phyloP scores from a whole-genome alignment of 2,113 vertebrate species.

The Mormyrus iriodes region DNA sequence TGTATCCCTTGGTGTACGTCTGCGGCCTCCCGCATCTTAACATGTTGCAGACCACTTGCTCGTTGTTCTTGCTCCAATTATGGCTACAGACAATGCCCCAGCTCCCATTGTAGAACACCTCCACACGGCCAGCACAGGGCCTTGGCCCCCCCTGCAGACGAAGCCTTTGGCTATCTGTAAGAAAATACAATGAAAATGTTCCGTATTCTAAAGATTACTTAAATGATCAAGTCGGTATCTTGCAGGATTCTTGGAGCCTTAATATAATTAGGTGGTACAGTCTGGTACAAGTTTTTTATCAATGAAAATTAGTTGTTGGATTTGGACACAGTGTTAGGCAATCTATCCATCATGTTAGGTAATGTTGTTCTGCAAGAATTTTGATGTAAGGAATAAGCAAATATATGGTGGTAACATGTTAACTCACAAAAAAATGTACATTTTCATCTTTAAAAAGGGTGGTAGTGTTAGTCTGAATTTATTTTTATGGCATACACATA shows the following conservation, averaged over 20 bases:
- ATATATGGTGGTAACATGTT: not conserved
- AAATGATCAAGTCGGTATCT: not conserved
- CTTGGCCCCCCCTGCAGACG: not conserved
- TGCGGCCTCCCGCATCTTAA: conserved; percentile 20
- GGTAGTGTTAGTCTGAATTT: not conserved
- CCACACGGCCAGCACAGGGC: conserved; percentile 45
- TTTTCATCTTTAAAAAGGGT: not conserved
- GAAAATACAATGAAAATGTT: not conserved
- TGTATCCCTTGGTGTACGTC: rapidly evolving
- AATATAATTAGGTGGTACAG: not conserved
- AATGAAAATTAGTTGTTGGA: not conserved
- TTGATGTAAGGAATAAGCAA: not conserved
- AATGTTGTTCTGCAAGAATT: not conserved
- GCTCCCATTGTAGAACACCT: rapidly evolving
- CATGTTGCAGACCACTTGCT: conserved; percentile 42
- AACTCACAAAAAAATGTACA: not conserved
- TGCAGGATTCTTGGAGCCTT: not conserved
- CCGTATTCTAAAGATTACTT: not conserved
- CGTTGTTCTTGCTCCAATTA: not conserved
- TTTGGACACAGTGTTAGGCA: not conserved
- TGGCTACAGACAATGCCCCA: conserved; percentile 39
- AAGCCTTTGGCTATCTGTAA: conserved; percentile 18
- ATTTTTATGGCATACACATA: not conserved
- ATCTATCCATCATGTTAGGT: not conserved
- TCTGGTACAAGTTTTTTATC: not conserved